These are phyloP conservation scores for Epizoanthus scotinus DNA, from an alignment of 92 coral and sea anemone genomes.

Conservation along the genomic window DNA sequence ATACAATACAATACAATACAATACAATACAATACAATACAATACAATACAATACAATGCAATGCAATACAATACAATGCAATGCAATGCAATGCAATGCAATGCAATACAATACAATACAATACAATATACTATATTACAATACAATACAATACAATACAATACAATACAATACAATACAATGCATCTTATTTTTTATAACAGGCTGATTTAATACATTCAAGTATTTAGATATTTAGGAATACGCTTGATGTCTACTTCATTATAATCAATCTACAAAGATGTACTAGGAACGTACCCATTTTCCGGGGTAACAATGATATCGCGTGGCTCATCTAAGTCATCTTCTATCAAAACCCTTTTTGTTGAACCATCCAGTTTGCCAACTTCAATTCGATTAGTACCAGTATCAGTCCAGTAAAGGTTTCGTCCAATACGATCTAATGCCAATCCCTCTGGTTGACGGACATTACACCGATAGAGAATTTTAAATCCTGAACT, in stretches of 20 bases:
- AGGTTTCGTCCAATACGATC: constrained; percentile 56
- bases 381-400: constrained; percentile 53
- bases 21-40: no score
- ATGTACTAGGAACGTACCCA: constrained; percentile 39
- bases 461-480: constrained; percentile 11
- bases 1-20: no score
- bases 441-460: constrained; percentile 52
- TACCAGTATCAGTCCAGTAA: constrained; percentile 60
- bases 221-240: no score
- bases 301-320: constrained; percentile 32
- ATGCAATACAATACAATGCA: no score
- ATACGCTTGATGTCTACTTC: neutral
- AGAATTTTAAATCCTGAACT: neutral
- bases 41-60: no score
- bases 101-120: no score
- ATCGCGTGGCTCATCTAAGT: constrained; percentile 51
- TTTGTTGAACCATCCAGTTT: constrained; percentile 41
- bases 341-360: constrained; percentile 45
- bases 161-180: no score
- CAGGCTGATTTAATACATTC: no score
- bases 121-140: no score
- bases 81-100: no score
- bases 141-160: no score
- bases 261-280: neutral
- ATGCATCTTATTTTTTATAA: no score